A percentile compares a stretch with the other conserved stretches of the same genome.
Evolutionary conservation across 2,113 vertebrate species (phyloP).

Genomic region (Aldabrachelys gigantea): DNA sequence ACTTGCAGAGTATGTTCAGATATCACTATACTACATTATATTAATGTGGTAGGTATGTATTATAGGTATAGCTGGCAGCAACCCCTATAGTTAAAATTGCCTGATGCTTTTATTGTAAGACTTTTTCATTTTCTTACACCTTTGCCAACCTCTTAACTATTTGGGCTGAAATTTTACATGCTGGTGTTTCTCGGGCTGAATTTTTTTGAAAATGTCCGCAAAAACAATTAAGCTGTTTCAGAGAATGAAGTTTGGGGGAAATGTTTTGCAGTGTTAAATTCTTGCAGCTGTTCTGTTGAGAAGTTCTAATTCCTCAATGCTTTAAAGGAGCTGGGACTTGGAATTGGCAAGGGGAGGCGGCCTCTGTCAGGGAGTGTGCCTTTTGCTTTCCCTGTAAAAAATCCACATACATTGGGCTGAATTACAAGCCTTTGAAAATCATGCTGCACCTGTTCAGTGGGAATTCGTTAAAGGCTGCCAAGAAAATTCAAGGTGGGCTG

Average conservation of each 20-base stretch:
- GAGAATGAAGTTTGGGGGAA: not conserved
- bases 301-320: not conserved
- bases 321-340: not conserved
- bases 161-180: not conserved
- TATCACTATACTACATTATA: fast-evolving
- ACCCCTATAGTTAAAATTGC: not conserved
- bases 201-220: not conserved
- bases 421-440: not conserved
- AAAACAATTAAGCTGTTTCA: not conserved
- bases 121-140: not conserved
- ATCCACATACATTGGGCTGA: not conserved
- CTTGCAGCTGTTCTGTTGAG: not conserved
- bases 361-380: not conserved
- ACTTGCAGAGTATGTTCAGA: fast-evolving
- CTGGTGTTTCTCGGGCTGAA: not conserved
- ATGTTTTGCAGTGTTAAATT: fast-evolving
- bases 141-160: not conserved
- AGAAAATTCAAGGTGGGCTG: not conserved
- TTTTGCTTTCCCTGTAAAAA: not conserved
- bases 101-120: not conserved
- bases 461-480: not conserved
- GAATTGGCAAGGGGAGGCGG: not conserved
- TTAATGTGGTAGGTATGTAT: not conserved
- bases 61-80: not conserved
- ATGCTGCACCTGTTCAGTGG: not conserved